phyloP scores from a whole-genome alignment of 2,888 invertebrate genomes.

The Leptinotarsa juncta region DNA sequence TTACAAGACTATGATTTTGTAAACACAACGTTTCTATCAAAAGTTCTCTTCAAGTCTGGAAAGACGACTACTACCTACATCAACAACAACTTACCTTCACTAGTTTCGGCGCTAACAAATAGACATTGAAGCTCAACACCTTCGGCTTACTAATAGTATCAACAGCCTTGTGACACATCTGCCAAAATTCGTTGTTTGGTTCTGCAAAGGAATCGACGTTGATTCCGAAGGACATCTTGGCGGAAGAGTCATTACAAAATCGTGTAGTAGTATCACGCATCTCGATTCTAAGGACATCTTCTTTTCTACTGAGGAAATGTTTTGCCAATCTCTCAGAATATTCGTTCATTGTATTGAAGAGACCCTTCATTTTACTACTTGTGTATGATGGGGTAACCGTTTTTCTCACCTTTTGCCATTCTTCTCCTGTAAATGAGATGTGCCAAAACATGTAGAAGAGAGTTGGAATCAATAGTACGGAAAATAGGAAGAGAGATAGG shows the following conservation, averaged over 20 bases:
- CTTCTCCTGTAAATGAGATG: constrained; percentile 39
- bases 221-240: constrained; percentile 57
- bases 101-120: constrained; percentile 12
- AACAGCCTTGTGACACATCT: constrained; percentile 67
- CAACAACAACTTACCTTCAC: constrained; percentile 14
- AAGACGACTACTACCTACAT: too few species aligned
- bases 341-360: constrained; percentile 53
- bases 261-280: constrained; percentile 64
- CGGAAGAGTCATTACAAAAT: constrained; percentile 68
- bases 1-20: too few species aligned
- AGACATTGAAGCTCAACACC: constrained; percentile 19
- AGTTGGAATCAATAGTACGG: neutral
- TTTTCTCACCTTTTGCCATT: constrained; percentile 57
- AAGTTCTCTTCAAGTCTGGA: too few species aligned
- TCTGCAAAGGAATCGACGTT: constrained; percentile 68
- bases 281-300: constrained; percentile 60
- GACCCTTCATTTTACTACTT: constrained; percentile 59
- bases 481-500: neutral
- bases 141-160: constrained; percentile 49
- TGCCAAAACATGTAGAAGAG: neutral
- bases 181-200: constrained; percentile 69
- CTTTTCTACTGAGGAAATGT: constrained; percentile 49
- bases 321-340: constrained; percentile 40
- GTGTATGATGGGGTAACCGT: constrained; percentile 59
- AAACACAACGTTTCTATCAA: too few species aligned